Conservation (phyloP, 2,888 invertebrate genomes). For the Drepana falcataria region DNA sequence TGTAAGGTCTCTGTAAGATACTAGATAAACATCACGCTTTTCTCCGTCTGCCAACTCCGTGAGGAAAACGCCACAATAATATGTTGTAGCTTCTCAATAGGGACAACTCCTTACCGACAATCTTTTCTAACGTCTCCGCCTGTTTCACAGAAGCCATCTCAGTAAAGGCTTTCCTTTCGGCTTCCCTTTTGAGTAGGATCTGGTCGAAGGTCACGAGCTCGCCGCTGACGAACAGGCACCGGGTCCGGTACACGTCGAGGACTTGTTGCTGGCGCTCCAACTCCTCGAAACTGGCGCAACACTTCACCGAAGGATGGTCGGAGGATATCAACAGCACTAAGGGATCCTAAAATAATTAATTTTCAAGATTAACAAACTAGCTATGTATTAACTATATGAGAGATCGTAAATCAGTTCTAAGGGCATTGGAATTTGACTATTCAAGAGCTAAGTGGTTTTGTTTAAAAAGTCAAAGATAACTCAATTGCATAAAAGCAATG, state of each 20-base stretch:
- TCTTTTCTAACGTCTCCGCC: slow-evolving; percentile 71
- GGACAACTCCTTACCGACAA: slow-evolving; percentile 43
- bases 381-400: too few relatives aligned
- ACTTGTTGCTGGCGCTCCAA: slow-evolving; percentile 68
- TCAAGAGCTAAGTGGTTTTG: too few relatives aligned
- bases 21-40: too few relatives aligned
- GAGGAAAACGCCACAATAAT: too few relatives aligned
- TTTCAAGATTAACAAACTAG: too few relatives aligned
- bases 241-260: slow-evolving; percentile 70
- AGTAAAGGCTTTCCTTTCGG: slow-evolving; percentile 67
- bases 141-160: slow-evolving; percentile 74
- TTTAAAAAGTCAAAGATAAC: too few relatives aligned
- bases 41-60: too few relatives aligned
- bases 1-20: too few relatives aligned
- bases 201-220: slow-evolving; percentile 70
- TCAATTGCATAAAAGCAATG: too few relatives aligned
- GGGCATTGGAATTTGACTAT: too few relatives aligned
- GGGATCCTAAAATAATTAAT: slow-evolving; percentile 58
- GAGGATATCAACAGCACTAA: slow-evolving; percentile 72
- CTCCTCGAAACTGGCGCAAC: slow-evolving; percentile 72
- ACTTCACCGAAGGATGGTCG: slow-evolving; percentile 73
- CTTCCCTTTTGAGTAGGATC: slow-evolving; percentile 66
- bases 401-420: too few relatives aligned
- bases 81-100: too few relatives aligned
- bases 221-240: slow-evolving; percentile 73